A percentile compares a stretch with the other conserved stretches of the same genome.
Evolutionary conservation across 2,888 invertebrate species (phyloP).

Genomic region (Syritta pipiens): DNA sequence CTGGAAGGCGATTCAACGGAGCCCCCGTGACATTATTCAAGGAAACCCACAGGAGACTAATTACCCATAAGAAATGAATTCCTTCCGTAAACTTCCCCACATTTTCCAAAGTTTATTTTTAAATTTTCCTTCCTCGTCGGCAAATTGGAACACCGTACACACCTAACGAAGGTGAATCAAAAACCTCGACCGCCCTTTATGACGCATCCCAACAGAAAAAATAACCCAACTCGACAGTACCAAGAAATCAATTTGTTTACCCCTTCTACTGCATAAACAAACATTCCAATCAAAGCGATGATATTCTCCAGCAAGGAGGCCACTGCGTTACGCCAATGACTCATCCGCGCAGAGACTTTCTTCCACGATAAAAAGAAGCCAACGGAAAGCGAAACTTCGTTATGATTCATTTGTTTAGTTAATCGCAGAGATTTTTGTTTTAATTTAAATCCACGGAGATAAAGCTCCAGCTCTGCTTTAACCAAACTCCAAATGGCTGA

Average conservation of each 20-base stretch:
- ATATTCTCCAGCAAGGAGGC: conserved; percentile 17
- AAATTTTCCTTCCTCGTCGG: neutral
- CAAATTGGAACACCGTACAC: neutral
- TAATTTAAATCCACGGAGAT: conserved; percentile 34
- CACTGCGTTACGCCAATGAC: too few relatives aligned
- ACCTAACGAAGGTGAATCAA: conserved; percentile 2
- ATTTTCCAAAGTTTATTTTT: too few relatives aligned
- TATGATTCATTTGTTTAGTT: conserved; percentile 44
- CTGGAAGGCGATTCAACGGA: too few relatives aligned
- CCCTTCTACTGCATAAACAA: conserved; percentile 20
- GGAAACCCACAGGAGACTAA: too few relatives aligned
- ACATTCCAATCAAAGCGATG: conserved; percentile 17
- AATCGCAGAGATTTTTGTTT: conserved; percentile 14
- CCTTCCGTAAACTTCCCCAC: too few relatives aligned
- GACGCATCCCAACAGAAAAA: conserved; percentile 7
- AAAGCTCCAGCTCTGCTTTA: too few relatives aligned
- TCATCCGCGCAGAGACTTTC: conserved; percentile 23
- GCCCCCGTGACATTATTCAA: too few relatives aligned
- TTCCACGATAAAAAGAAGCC: conserved; percentile 80
- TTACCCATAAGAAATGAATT: too few relatives aligned
- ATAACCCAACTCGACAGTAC: conserved; percentile 9
- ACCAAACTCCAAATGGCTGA: too few relatives aligned
- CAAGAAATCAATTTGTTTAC: conserved; percentile 49
- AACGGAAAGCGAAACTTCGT: conserved; percentile 43
- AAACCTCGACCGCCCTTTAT: too few relatives aligned